Evolutionary conservation across 2,113 vertebrate genomes (phyloP).

Genomic region (Rhinoptilus africanus): DNA sequence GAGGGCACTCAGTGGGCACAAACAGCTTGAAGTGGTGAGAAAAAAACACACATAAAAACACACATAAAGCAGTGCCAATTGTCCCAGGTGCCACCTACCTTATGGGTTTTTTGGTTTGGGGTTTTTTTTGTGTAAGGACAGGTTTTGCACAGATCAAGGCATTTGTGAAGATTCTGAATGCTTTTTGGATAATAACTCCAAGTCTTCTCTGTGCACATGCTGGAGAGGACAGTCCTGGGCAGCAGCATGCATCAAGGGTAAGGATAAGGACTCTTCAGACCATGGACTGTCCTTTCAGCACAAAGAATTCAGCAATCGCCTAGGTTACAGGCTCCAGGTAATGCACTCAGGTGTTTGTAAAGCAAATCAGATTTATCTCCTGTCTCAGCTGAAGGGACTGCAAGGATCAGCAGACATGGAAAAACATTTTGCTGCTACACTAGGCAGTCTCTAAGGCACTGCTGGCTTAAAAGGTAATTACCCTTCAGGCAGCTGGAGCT

Average conservation of each 20-base stretch:
- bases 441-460: neutral
- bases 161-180: neutral
- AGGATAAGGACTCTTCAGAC: neutral
- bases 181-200: neutral
- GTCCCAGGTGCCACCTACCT: neutral
- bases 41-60: neutral
- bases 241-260: neutral
- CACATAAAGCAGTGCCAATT: fast-evolving
- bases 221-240: neutral
- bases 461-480: neutral
- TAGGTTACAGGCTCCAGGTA: neutral
- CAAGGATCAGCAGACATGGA: neutral
- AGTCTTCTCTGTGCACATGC: neutral
- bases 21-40: neutral
- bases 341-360: neutral
- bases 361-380: neutral
- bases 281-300: neutral
- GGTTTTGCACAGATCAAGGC: neutral
- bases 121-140: neutral
- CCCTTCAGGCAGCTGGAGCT: neutral
- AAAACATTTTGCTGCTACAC: neutral
- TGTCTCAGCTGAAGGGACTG: neutral
- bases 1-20: neutral
- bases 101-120: too few relatives aligned
- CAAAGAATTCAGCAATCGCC: neutral